Conservation (phyloP, 2,797 vertebrate species). For the Cichlasoma orientale region DNA sequence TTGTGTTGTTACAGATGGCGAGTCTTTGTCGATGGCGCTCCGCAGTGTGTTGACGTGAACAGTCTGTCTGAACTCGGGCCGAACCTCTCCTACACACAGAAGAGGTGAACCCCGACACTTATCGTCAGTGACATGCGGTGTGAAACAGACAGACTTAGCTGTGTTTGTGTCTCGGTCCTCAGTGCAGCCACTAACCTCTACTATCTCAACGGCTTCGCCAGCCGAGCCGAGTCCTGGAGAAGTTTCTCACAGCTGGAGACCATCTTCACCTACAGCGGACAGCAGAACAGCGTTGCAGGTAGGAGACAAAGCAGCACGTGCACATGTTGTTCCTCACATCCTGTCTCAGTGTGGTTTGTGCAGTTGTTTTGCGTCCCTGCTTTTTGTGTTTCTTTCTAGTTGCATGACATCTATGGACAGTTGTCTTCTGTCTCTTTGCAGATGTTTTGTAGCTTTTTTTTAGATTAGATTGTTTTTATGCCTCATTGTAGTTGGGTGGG, state of each 20-base stretch:
- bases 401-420: not conserved
- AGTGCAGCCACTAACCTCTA: constrained; percentile 54
- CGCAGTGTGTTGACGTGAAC: constrained; percentile 60
- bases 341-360: too few relatives aligned
- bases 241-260: constrained; percentile 66
- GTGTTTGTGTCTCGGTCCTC: constrained; percentile 1
- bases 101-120: constrained; percentile 46
- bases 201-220: constrained; percentile 66
- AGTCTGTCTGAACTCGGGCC: constrained; percentile 59
- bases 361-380: too few relatives aligned
- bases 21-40: constrained; percentile 51
- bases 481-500: not conserved
- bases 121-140: not conserved
- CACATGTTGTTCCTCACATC: not conserved
- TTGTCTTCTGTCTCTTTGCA: too few relatives aligned
- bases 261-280: constrained; percentile 55
- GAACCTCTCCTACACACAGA: constrained; percentile 62
- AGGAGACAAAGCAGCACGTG: constrained; percentile 14
- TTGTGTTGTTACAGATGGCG: constrained; percentile 62
- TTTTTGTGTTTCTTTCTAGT: not conserved
- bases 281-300: constrained; percentile 66
- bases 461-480: not conserved
- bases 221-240: constrained; percentile 58
- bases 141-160: not conserved
- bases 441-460: too few relatives aligned